Evolutionary conservation across 2,113 vertebrate species (phyloP).

Genomic region (Crotalus horridus): DNA sequence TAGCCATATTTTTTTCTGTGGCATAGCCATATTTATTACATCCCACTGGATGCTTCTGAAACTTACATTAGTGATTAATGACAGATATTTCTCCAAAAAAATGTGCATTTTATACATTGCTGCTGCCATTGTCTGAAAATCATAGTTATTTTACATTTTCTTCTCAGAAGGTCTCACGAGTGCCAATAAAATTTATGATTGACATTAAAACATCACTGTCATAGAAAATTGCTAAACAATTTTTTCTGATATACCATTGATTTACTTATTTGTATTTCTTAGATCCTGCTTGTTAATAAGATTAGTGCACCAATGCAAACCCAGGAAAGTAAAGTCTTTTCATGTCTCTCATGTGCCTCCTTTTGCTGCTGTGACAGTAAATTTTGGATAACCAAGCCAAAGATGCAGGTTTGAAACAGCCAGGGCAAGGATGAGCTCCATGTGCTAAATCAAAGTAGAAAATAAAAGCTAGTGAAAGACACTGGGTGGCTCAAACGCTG

Average conservation of each 20-base stretch:
- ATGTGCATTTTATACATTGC: not conserved
- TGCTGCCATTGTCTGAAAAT: not conserved
- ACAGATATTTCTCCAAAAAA: not conserved
- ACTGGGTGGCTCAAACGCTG: not conserved
- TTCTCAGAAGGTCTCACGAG: constrained; percentile 15
- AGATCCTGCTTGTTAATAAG: not conserved
- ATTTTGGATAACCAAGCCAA: not conserved
- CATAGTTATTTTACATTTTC: not conserved
- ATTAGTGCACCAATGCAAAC: not conserved
- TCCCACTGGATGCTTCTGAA: not conserved
- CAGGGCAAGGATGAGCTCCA: not conserved
- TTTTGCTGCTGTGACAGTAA: not conserved
- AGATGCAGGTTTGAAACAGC: not conserved
- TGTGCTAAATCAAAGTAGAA: not conserved
- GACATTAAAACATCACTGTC: not conserved
- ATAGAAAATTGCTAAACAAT: constrained; percentile 1
- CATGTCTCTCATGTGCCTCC: not conserved
- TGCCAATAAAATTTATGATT: constrained; percentile 5
- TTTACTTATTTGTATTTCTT: constrained; percentile 15
- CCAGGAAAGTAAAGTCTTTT: not conserved
- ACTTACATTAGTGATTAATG: not conserved
- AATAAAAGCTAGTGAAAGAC: not conserved
- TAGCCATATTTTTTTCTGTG: not conserved
- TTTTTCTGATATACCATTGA: not conserved
- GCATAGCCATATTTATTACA: constrained; percentile 53